phyloP scores from a whole-genome alignment of 2,888 invertebrate genomes.

The Sipha maydis region DNA sequence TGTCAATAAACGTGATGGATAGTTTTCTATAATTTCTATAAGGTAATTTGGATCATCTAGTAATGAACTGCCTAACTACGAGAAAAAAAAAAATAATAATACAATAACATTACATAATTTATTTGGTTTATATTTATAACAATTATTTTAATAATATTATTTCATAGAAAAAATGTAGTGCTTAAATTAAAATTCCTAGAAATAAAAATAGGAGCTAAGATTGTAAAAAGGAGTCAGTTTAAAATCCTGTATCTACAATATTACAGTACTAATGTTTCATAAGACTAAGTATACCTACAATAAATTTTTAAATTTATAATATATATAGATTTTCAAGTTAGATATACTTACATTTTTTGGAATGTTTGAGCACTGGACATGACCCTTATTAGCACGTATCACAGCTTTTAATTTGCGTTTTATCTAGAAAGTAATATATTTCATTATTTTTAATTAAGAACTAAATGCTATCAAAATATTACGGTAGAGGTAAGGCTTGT shows the following conservation, averaged over 20 bases:
- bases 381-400: slow-evolving; percentile 17
- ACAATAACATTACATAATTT: neutral
- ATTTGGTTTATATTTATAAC: neutral
- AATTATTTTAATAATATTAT: neutral
- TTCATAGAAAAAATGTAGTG: neutral
- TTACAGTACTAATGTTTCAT: neutral
- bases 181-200: neutral
- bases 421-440: slow-evolving; percentile 22
- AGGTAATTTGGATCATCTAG: slow-evolving; percentile 33
- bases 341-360: slow-evolving; percentile 29
- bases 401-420: slow-evolving; percentile 43
- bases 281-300: neutral
- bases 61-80: neutral
- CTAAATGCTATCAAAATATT: neutral
- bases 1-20: slow-evolving; percentile 63
- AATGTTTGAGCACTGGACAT: slow-evolving; percentile 19
- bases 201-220: too few relatives aligned
- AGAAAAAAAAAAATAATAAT: neutral
- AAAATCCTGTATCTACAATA: neutral
- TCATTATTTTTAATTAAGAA: neutral
- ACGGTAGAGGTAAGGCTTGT: too few relatives aligned
- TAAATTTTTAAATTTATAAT: neutral
- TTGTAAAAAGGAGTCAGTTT: neutral
- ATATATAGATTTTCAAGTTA: neutral
- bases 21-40: slow-evolving; percentile 61